A percentile compares a stretch with the other conserved stretches of the same genome.
These are phyloP conservation scores for Eupithecia dodoneata DNA, from an alignment of 2,888 invertebrate genomes.

Conservation along the genomic window DNA sequence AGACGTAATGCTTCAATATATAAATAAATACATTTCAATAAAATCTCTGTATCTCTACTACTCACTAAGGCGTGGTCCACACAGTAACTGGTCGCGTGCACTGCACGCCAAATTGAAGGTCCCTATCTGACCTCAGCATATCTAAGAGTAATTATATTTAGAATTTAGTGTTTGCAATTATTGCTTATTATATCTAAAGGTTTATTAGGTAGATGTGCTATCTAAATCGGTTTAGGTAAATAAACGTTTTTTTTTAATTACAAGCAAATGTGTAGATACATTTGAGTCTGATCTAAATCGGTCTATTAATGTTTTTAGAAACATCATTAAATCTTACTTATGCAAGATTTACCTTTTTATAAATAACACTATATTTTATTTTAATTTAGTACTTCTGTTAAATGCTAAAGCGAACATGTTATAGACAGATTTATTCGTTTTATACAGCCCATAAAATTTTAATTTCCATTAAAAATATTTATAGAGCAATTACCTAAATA, in stretches of 20 bases:
- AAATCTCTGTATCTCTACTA: constrained; percentile 20
- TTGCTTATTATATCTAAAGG: neutral
- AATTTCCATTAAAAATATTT: neutral
- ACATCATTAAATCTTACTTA: neutral
- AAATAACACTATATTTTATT: neutral
- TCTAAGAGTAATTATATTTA: constrained; percentile 12
- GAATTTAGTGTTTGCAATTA: neutral
- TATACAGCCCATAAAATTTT: neutral
- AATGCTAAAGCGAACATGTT: neutral
- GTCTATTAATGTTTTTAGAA: neutral
- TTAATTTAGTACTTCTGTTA: neutral
- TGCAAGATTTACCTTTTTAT: neutral
- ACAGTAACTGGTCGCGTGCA: constrained; percentile 36
- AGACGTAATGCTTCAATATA: no score
- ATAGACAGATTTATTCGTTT: neutral
- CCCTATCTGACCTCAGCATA: constrained; percentile 40
- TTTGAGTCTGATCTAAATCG: neutral
- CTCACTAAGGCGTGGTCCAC: constrained; percentile 42
- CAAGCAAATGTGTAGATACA: neutral
- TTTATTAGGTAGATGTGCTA: neutral
- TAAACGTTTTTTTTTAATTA: neutral
- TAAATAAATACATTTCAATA: neutral
- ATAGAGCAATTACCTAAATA: neutral
- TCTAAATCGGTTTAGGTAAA: neutral
- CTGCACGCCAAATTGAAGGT: constrained; percentile 40